Conservation (phyloP, 2,797 vertebrate species). For the Parambassis ranga region DNA sequence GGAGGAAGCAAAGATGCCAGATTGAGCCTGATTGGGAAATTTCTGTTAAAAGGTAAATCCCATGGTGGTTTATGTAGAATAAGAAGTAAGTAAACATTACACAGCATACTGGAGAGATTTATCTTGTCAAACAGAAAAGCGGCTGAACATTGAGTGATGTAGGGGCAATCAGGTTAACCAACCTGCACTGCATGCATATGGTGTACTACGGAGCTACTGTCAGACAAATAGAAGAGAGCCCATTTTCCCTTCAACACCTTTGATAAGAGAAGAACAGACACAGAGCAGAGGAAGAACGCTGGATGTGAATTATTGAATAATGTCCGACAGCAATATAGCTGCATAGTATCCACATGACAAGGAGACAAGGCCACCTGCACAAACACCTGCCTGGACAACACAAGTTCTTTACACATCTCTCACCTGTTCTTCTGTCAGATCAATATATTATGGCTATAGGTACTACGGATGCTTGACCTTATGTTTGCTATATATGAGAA, state of each 20-base stretch:
- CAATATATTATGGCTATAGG: no score
- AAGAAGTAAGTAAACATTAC: no score
- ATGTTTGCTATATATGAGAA: no score
- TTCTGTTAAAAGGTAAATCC: no score
- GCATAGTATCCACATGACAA: background rate
- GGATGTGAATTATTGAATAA: slow-evolving; percentile 33
- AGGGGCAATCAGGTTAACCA: slow-evolving; percentile 10
- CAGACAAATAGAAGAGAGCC: background rate
- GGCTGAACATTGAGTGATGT: background rate
- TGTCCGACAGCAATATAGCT: slow-evolving; percentile 1
- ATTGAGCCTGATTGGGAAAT: no score
- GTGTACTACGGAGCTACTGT: background rate
- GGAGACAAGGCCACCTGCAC: background rate
- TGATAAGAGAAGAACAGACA: slow-evolving; percentile 26
- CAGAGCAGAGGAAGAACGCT: slow-evolving; percentile 10
- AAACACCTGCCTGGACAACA: background rate
- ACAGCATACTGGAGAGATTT: no score
- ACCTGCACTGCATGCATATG: background rate
- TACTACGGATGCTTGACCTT: no score
- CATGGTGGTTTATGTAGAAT: no score
- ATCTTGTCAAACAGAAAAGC: no score
- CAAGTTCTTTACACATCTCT: background rate
- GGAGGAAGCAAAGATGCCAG: no score
- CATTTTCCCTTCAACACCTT: background rate
- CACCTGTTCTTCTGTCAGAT: background rate